phyloP scores from a whole-genome alignment of 1,140 invertebrate species.

The Trichonephila inaurata region DNA sequence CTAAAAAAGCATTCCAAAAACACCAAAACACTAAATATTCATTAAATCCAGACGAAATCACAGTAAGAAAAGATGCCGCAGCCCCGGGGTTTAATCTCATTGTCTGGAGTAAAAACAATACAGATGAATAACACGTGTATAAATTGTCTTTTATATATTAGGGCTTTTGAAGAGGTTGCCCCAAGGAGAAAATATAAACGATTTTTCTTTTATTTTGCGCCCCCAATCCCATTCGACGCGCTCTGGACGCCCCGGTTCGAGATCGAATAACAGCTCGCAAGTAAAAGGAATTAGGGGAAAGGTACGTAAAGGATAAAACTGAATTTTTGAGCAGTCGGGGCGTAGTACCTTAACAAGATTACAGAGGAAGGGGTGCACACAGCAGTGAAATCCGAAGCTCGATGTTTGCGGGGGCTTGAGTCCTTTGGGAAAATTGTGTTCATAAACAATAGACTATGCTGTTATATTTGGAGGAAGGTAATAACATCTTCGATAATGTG shows the following conservation, averaged over 20 bases:
- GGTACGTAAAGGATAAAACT: constrained; percentile 20
- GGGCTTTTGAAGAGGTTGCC: background rate
- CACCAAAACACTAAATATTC: constrained; percentile 21
- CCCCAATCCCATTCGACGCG: constrained; percentile 29
- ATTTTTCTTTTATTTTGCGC: constrained; percentile 17
- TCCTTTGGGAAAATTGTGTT: background rate
- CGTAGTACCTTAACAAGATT: constrained; percentile 23
- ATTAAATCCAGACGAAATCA: background rate
- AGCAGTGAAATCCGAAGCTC: background rate
- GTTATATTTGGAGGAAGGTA: background rate
- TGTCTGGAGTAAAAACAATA: background rate
- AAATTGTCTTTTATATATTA: constrained; percentile 21
- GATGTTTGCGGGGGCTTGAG: background rate
- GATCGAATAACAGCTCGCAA: constrained; percentile 38
- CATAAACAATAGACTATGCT: constrained; percentile 28
- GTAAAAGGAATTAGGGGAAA: constrained; percentile 16
- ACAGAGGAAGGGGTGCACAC: background rate
- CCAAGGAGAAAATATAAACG: background rate
- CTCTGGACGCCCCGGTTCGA: background rate
- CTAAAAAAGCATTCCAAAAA: background rate
- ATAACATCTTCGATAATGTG: background rate
- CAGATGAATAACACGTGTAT: constrained; percentile 40
- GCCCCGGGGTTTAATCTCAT: background rate
- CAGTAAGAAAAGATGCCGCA: background rate
- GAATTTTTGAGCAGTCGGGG: constrained; percentile 41